These are phyloP conservation scores for Acanthoscelides obtectus DNA, from an alignment of 2,888 invertebrate species.

Conservation along the genomic window DNA sequence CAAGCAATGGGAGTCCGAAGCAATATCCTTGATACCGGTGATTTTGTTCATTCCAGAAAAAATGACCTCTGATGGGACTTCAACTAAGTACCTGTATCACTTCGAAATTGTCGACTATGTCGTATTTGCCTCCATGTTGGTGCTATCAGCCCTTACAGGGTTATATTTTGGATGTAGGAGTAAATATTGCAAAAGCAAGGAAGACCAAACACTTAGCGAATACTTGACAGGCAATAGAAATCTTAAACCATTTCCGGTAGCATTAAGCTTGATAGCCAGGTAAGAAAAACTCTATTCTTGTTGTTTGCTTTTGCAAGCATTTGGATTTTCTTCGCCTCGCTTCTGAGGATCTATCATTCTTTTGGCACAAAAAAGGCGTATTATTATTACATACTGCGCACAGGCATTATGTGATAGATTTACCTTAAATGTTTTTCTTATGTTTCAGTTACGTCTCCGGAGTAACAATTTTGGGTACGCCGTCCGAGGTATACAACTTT, in stretches of 20 bases:
- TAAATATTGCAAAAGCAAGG: conserved; percentile 48
- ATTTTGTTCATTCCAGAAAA: conserved; percentile 7
- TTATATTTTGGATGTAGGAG: conserved; percentile 59
- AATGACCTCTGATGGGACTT: conserved; percentile 12
- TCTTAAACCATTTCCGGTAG: conserved; percentile 75
- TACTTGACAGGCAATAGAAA: conserved; percentile 73
- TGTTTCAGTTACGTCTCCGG: conserved; percentile 74
- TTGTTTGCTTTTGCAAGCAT: no score
- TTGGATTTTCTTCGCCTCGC: no score
- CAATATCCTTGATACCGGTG: no score
- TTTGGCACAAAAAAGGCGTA: no score
- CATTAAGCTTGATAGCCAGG: conserved; percentile 84
- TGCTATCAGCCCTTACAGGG: conserved; percentile 72
- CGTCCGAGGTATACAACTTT: conserved; percentile 82
- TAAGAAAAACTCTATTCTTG: conserved; percentile 38
- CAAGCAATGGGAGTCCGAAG: no score
- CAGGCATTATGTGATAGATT: no score
- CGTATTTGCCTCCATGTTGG: conserved; percentile 65
- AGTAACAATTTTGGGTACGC: conserved; percentile 81
- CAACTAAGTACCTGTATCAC: conserved; percentile 23
- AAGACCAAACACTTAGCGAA: conserved; percentile 53
- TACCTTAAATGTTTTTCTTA: no score
- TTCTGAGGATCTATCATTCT: no score
- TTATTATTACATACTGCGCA: no score
- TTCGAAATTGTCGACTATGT: conserved; percentile 57